Evolutionary conservation across 1,140 invertebrate species (phyloP).

Genomic region (Eubasilissa regina): DNA sequence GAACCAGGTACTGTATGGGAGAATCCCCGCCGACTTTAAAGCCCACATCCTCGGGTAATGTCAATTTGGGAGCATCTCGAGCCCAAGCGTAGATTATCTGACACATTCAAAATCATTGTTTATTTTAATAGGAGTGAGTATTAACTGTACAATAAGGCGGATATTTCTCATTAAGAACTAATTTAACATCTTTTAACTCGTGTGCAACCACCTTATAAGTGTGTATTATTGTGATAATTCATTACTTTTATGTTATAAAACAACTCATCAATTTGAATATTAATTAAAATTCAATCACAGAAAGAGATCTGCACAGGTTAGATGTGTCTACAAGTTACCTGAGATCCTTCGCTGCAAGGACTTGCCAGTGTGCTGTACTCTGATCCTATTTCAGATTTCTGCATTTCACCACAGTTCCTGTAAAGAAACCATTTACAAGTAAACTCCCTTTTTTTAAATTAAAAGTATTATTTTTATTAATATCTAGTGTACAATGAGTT

Average conservation of each 20-base stretch:
- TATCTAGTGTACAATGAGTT: too few species aligned
- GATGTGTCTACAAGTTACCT: slow-evolving; percentile 70
- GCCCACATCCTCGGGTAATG: slow-evolving; percentile 88
- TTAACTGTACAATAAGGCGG: too few species aligned
- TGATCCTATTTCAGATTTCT: slow-evolving; percentile 66
- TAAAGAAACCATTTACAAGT: too few species aligned
- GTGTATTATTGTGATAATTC: too few species aligned
- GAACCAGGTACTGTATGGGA: slow-evolving; percentile 83
- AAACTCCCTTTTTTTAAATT: too few species aligned
- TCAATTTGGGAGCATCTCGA: slow-evolving; percentile 89
- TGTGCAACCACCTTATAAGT: too few species aligned
- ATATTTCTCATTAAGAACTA: too few species aligned
- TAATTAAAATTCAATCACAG: not conserved
- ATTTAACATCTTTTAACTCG: too few species aligned
- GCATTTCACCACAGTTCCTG: slow-evolving; percentile 96
- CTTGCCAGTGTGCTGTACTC: slow-evolving; percentile 72
- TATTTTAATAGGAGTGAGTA: too few species aligned
- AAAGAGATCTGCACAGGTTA: slow-evolving; percentile 77
- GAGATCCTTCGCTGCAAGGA: slow-evolving; percentile 81
- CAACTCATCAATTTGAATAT: not conserved
- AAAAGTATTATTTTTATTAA: too few species aligned
- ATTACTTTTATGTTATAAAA: too few species aligned
- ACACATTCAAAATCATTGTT: slow-evolving; percentile 25
- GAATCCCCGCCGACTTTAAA: slow-evolving; percentile 85
- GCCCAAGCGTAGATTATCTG: slow-evolving; percentile 98